Evolutionary conservation across 2,797 vertebrate genomes (phyloP).

Genomic region (Onychomys torridus): DNA sequence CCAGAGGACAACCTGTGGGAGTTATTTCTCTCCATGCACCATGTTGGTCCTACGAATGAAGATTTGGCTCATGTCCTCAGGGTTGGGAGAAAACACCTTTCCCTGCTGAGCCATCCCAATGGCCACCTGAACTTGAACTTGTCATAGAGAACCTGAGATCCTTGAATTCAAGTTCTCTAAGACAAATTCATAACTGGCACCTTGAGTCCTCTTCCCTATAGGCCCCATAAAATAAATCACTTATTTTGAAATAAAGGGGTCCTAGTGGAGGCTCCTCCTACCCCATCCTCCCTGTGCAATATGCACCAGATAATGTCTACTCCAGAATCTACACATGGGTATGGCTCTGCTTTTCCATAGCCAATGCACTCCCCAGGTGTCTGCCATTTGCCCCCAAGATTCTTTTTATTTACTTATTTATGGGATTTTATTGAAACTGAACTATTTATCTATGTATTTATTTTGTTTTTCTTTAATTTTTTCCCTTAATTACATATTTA

Average conservation of each 20-base stretch:
- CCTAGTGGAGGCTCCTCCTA: neutral
- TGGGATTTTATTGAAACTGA: neutral
- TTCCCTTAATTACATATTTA: neutral
- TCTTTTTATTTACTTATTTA: neutral
- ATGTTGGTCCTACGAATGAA: neutral
- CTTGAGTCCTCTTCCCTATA: accelerated
- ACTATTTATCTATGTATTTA: neutral
- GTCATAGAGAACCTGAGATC: no score
- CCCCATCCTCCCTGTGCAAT: neutral
- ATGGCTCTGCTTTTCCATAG: accelerated
- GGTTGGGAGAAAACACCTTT: neutral
- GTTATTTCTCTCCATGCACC: neutral
- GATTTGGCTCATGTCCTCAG: no score
- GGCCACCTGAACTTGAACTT: neutral
- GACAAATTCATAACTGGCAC: neutral
- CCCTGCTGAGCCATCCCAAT: neutral
- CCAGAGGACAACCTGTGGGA: neutral
- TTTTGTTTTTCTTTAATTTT: neutral
- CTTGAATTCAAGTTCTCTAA: neutral
- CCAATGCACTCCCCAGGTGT: neutral
- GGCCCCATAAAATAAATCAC: no score
- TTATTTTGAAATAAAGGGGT: neutral
- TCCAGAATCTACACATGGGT: neutral
- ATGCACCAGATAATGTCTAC: accelerated
- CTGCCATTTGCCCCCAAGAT: constrained; percentile 53